Conservation (phyloP, 2,797 vertebrate genomes). For the Amblyraja radiata region DNA sequence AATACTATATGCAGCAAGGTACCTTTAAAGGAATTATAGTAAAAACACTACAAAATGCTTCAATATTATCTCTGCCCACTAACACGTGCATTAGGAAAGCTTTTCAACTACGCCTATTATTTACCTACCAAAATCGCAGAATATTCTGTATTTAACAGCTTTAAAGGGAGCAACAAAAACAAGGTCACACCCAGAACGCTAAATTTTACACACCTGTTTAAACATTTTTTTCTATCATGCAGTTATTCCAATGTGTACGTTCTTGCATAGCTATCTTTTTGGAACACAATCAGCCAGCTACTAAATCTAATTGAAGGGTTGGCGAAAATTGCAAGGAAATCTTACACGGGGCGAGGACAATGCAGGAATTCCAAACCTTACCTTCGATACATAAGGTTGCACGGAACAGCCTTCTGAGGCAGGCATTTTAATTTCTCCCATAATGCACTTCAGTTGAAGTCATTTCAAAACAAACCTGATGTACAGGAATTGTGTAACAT, state of each 20-base stretch:
- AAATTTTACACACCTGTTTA: not conserved
- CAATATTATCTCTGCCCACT: not conserved
- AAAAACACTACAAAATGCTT: not conserved
- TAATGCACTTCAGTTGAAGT: not conserved
- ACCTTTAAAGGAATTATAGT: not conserved
- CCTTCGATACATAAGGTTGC: not conserved
- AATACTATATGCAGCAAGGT: not conserved
- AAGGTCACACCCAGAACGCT: not conserved
- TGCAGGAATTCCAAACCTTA: not conserved
- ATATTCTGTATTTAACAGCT: not conserved
- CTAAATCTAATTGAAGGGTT: not conserved
- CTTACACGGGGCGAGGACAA: not conserved
- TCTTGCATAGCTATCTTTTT: not conserved
- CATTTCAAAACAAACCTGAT: not conserved
- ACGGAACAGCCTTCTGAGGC: not conserved
- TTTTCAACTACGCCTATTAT: not conserved
- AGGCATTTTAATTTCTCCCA: not conserved
- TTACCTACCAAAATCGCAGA: not conserved
- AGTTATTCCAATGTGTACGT: not conserved
- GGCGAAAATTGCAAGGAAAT: not conserved
- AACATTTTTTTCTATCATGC: not conserved
- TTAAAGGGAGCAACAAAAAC: not conserved
- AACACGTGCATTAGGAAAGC: not conserved
- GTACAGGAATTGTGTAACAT: not conserved
- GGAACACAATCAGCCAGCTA: not conserved